phyloP scores from a whole-genome alignment of 2,797 vertebrate species.

The Anniella stebbinsi region DNA sequence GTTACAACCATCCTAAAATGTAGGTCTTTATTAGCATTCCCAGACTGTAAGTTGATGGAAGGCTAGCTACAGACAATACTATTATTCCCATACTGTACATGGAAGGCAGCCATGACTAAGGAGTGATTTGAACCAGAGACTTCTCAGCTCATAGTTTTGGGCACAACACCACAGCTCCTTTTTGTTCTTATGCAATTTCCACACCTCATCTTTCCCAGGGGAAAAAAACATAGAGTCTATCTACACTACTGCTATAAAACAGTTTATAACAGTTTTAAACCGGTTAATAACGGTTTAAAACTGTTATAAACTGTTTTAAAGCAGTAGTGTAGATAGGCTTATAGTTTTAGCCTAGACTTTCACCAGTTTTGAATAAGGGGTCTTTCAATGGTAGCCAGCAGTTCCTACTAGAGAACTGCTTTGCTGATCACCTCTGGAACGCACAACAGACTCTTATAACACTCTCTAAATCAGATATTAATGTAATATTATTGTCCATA shows the following conservation, averaged over 20 bases:
- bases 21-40: neutral
- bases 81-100: neutral
- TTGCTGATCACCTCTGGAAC: neutral
- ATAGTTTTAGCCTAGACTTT: neutral
- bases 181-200: neutral
- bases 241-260: too few species aligned
- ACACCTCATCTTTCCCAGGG: neutral
- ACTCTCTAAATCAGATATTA: neutral
- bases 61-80: neutral
- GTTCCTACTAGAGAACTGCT: neutral
- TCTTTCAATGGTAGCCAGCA: neutral
- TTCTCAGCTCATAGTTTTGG: neutral
- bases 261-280: too few species aligned
- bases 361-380: neutral
- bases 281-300: too few species aligned
- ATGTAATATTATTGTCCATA: neutral
- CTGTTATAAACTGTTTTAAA: too few species aligned
- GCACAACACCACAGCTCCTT: neutral
- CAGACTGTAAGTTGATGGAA: neutral
- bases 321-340: too few species aligned
- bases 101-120: neutral
- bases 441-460: neutral
- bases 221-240: too few species aligned
- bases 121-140: neutral
- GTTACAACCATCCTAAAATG: neutral